Percentiles rank a stretch among this genome's conserved stretches.
Conservation (phyloP, 2,113 vertebrate species). For the Delphinus delphis region DNA sequence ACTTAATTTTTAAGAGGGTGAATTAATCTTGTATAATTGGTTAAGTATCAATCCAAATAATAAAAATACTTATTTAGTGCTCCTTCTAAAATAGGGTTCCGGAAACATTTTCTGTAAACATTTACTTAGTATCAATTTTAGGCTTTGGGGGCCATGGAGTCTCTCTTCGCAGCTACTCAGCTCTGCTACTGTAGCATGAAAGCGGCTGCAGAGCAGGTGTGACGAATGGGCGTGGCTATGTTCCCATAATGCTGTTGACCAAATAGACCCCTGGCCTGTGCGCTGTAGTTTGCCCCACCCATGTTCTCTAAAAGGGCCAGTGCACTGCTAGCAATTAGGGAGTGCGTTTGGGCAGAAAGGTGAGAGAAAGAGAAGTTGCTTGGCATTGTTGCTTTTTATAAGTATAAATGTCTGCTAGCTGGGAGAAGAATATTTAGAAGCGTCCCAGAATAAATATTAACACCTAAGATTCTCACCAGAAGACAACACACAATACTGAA, state of each 20-base stretch:
- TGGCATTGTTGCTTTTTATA: not conserved
- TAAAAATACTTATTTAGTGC: not conserved
- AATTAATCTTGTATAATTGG: not conserved
- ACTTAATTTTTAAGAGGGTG: not conserved
- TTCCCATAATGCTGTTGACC: not conserved
- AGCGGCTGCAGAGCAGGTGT: too few relatives aligned
- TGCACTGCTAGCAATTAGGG: not conserved
- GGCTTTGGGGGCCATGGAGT: not conserved
- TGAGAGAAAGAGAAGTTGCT: not conserved
- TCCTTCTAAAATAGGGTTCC: not conserved
- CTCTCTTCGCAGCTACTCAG: not conserved
- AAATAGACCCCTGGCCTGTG: not conserved
- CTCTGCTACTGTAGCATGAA: not conserved
- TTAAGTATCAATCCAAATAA: not conserved
- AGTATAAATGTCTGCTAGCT: not conserved
- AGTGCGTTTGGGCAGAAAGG: not conserved
- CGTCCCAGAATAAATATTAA: not conserved
- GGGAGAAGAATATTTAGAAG: not conserved
- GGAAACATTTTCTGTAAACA: not conserved
- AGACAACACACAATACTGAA: too few relatives aligned
- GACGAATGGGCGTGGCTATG: rapidly evolving
- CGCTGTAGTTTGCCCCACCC: not conserved
- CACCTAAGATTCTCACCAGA: not conserved
- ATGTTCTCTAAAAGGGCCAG: not conserved
- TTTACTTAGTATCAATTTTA: not conserved